Conservation (phyloP, 2,797 vertebrate species). For the Vireo griseus region DNA sequence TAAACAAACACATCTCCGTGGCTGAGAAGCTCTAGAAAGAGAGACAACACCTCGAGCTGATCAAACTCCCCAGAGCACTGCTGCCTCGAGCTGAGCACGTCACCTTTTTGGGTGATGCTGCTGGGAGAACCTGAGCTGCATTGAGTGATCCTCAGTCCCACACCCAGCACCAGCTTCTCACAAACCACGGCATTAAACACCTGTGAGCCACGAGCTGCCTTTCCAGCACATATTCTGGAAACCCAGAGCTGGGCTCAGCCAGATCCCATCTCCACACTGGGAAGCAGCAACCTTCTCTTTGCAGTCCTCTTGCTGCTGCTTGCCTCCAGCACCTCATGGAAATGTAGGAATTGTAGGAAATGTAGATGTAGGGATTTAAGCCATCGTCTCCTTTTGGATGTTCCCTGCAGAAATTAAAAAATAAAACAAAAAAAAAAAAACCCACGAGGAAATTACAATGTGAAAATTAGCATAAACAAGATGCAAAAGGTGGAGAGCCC, state of each 20-base stretch:
- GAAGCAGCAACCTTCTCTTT: background rate
- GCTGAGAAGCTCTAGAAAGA: background rate
- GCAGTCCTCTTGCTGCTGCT: background rate
- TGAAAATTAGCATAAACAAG: background rate
- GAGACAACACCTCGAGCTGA: rapidly evolving
- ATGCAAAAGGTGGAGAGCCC: background rate
- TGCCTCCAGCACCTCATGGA: background rate
- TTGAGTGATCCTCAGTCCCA: background rate
- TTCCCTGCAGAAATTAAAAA: background rate
- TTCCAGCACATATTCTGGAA: background rate
- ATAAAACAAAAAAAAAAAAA: background rate
- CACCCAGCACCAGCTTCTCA: background rate
- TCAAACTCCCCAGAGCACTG: background rate
- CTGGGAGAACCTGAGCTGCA: background rate
- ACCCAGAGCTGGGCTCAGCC: background rate
- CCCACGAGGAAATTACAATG: background rate
- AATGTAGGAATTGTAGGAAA: background rate
- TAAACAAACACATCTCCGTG: background rate
- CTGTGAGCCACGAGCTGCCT: background rate
- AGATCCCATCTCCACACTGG: rapidly evolving
- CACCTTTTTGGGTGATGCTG: background rate
- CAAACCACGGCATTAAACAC: background rate
- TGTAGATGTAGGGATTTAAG: background rate
- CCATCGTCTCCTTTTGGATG: background rate
- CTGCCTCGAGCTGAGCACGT: background rate